Percentiles rank a stretch among this genome's conserved stretches.
phyloP scores from a whole-genome alignment of 2,888 invertebrate genomes.

The Eupithecia exiguata region DNA sequence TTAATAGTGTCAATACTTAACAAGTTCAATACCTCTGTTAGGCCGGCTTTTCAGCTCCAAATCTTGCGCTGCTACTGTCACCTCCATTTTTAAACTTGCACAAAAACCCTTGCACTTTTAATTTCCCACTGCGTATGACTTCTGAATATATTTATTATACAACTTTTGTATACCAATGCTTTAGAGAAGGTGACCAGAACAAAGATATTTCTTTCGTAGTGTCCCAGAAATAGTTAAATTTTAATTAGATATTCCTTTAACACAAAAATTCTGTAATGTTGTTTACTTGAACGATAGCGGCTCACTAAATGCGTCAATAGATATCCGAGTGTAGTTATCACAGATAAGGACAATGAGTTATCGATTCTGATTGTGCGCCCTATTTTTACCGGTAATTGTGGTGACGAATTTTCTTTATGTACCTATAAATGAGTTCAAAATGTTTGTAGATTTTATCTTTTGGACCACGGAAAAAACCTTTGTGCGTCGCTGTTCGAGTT shows the following conservation, averaged over 20 bases:
- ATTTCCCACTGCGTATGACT: background rate
- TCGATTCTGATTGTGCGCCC: constrained; percentile 26
- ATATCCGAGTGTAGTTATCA: constrained; percentile 64
- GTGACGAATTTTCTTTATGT: background rate
- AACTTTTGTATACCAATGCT: background rate
- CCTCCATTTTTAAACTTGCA: constrained; percentile 49
- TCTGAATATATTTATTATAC: background rate
- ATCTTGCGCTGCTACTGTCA: constrained; percentile 48
- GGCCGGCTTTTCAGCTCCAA: constrained; percentile 64
- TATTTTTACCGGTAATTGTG: constrained; percentile 21
- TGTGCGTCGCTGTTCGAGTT: background rate
- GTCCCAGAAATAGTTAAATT: background rate
- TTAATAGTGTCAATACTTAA: no score
- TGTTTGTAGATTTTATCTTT: background rate
- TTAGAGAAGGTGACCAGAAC: background rate
- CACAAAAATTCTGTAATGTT: background rate
- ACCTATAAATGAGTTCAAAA: background rate
- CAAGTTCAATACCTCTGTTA: constrained; percentile 28
- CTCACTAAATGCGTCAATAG: constrained; percentile 70
- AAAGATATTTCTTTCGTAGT: background rate
- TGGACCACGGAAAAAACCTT: background rate
- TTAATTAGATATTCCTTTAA: background rate
- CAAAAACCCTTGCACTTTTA: background rate
- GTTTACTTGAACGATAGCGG: constrained; percentile 12
- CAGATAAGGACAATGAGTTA: constrained; percentile 54